A percentile compares a stretch with the other conserved stretches of the same genome.
phyloP scores from a whole-genome alignment of 2,113 vertebrate genomes.

The Proteles cristata region DNA sequence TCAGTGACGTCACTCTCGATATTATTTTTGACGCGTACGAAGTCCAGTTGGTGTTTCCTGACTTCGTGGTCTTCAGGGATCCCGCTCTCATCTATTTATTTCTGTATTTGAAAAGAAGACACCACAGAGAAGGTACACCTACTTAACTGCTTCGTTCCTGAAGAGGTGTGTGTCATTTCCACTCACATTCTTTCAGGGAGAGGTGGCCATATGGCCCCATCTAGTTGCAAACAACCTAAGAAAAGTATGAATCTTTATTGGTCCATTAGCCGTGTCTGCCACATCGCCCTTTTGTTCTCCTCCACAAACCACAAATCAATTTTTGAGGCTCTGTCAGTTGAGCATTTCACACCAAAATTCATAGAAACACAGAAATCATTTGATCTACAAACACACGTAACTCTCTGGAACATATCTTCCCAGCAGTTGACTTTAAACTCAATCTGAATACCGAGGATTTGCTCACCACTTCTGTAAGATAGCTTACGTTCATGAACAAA shows the following conservation, averaged over 20 bases:
- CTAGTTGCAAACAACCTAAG: not conserved
- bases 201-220: not conserved
- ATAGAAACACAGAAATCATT: conserved; percentile 34
- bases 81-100: not conserved
- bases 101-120: not conserved
- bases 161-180: not conserved
- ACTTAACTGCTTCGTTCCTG: not conserved
- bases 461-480: conserved; percentile 1
- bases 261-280: not conserved
- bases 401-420: not conserved
- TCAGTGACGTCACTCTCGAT: not conserved
- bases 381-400: conserved; percentile 34
- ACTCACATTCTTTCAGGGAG: not conserved
- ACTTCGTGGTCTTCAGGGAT: not conserved
- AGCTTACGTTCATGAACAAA: conserved; percentile 48
- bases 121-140: no score
- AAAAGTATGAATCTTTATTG: not conserved
- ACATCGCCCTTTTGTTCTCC: not conserved
- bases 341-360: conserved; percentile 41
- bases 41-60: not conserved
- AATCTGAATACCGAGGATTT: conserved; percentile 28
- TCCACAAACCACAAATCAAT: conserved; percentile 34
- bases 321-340: conserved; percentile 13
- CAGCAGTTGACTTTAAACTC: conserved; percentile 56
- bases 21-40: not conserved